phyloP scores from a whole-genome alignment of 2,888 invertebrate genomes.

The Noctua pronuba region DNA sequence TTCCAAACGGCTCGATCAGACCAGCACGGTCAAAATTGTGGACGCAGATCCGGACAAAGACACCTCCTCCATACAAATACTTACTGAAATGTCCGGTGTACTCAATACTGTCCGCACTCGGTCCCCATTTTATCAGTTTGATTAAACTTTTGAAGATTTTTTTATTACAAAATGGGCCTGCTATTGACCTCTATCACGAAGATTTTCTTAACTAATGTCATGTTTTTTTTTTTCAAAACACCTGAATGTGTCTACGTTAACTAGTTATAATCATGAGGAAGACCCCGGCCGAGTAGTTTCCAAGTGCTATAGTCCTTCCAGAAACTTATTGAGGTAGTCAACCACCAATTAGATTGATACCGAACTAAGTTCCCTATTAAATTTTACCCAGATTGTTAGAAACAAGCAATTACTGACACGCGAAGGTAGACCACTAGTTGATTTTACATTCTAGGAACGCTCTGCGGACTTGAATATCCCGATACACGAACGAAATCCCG shows the following conservation, averaged over 20 bases:
- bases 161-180: no score
- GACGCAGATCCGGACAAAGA: background rate
- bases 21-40: background rate
- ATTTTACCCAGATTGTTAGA: constrained; percentile 26
- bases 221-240: background rate
- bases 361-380: constrained; percentile 27
- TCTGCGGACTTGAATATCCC: background rate
- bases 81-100: background rate
- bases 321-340: background rate
- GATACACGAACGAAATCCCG: constrained; percentile 4
- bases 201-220: no score
- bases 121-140: background rate
- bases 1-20: background rate
- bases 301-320: background rate
- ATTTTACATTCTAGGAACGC: constrained; percentile 35
- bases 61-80: background rate
- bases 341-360: constrained; percentile 45
- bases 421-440: constrained; percentile 53
- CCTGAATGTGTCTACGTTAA: background rate
- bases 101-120: background rate
- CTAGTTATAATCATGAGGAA: background rate
- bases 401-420: constrained; percentile 41
- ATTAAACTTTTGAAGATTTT: background rate
- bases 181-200: no score
- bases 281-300: background rate